Base-by-base conservation (phyloP, 2,797 vertebrate genomes). In the Karalla daura region DNA sequence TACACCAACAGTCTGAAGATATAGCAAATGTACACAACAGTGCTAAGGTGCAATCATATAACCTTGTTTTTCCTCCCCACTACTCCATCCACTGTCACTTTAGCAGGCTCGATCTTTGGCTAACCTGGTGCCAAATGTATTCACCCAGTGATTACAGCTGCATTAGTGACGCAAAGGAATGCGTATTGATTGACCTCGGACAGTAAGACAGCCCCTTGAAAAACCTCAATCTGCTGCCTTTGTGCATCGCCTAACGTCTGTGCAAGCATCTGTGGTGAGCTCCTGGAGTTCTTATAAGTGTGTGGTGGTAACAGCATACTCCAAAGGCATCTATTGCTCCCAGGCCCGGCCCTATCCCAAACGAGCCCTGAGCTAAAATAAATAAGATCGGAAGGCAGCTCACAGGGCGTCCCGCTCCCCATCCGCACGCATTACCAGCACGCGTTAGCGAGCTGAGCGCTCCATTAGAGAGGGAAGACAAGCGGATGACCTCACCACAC, bases 221-320 rank as follows among this genome's bases (percentile, higher is more conserved):
- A 85, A 88, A 80, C 88, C 88, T 91, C 86, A 84, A 37, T 59
- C 32, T 55, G 74, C 84, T 81, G 81, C 84, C 67, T 21, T 65
- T 87, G 78, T 86, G 76, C 86, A 82, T 88, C 85, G 81, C 85
- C 91, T 90, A 87, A 87, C 79, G 89, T 91, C 90, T 89, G 84
- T 41, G 60, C 78, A 47, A 80, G 90, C 84, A 72, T 84, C 88
- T 92, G 92, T 70, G 92, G 93, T 92, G 83, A 88, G 87, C 79
- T 80, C 53, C 83, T 86, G 88, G 89, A 91, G 85, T 85, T 90
- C 89, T 73, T 84, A 86, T 92, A 93, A 94, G 90, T 94, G 88
- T 93, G 92, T 2, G 92, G 93, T 92, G 91, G 93, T 93, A 94
- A 94, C 86, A 84, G 87, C 92, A 94, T 87, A 90, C 91, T 88